Evolutionary conservation across 1,140 invertebrate species (phyloP), one percentile per base, ranked within the genome.

Genomic region (Zaprionus africanus): DNA sequence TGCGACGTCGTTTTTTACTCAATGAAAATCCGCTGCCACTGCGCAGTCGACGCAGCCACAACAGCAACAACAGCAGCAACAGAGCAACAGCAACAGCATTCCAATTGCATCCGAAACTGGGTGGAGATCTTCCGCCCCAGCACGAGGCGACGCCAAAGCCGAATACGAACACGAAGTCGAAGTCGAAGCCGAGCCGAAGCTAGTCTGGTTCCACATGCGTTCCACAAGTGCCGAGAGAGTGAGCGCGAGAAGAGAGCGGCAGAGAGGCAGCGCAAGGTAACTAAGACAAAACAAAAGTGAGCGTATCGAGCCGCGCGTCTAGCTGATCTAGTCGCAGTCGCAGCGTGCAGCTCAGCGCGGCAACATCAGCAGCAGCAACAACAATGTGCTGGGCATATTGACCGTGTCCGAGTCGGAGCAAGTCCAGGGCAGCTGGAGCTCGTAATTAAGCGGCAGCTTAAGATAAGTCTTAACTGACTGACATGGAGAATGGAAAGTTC

Each of bases 41-140:
- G 76, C 46, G 59, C 66, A 13, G 71, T 51, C 76, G 71, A 38
- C 69, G 74, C 62, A 34, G 31, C 62, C 24, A 67, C 31, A 34
- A 34, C 4, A 34, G 28, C 7, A 31, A 28, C 36, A 7, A 31
- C 61, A 31, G 62, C 38, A 9, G n/a, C 28, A 31, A 31, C 2
- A 31, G 28, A n/a, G n/a, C 31, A 34, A 34, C 4, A 34, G 5
- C 13, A 60, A 81, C 79, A 77, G 74, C 79, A 81, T 81, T 81
- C 85, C 87, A 85, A 84, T 83, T 87, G 87, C 83, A 92, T 86
- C 91, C 87, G 80, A 91, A 91, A 90, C 91, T 92, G 91, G 91
- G 91, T 92, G 91, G 91, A 92, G 91, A 92, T 92, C 91, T 92
- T 92, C 91, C 91, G 90, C 91, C 90, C 91, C 86, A 82, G 75